phyloP scores from a whole-genome alignment of 2,113 vertebrate genomes.

The Leucopsar rothschildi region DNA sequence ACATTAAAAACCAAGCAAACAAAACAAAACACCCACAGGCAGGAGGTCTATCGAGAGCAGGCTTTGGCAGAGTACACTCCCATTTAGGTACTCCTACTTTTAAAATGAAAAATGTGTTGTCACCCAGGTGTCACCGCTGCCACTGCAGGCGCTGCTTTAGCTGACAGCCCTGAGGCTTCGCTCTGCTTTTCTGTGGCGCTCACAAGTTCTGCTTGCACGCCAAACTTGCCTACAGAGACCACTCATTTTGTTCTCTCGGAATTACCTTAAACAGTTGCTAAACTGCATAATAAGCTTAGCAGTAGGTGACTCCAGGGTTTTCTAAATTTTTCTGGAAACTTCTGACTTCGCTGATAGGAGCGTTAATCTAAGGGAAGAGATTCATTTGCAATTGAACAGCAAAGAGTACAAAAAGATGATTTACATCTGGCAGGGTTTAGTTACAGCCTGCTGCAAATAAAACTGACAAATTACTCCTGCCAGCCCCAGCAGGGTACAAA shows the following conservation, averaged over 20 bases:
- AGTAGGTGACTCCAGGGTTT: background rate
- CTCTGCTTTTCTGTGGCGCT: background rate
- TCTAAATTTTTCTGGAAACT: background rate
- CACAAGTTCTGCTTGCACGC: background rate
- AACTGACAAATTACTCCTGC: background rate
- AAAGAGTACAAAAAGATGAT: background rate
- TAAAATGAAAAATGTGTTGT: background rate
- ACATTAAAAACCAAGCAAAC: background rate
- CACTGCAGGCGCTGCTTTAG: background rate
- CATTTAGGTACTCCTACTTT: background rate
- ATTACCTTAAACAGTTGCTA: background rate
- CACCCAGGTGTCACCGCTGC: background rate
- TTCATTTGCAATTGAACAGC: background rate
- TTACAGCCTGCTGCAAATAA: background rate
- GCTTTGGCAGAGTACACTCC: background rate
- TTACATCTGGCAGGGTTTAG: background rate
- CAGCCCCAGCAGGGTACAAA: background rate
- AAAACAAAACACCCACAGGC: accelerated
- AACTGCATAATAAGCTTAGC: background rate
- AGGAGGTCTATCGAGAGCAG: background rate
- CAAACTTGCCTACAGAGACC: background rate
- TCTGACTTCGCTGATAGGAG: background rate
- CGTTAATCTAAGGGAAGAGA: background rate
- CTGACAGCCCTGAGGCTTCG: background rate
- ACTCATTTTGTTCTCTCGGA: background rate